Evolutionary conservation across 2,888 invertebrate species (phyloP).

Genomic region (Ceriagrion tenellum): DNA sequence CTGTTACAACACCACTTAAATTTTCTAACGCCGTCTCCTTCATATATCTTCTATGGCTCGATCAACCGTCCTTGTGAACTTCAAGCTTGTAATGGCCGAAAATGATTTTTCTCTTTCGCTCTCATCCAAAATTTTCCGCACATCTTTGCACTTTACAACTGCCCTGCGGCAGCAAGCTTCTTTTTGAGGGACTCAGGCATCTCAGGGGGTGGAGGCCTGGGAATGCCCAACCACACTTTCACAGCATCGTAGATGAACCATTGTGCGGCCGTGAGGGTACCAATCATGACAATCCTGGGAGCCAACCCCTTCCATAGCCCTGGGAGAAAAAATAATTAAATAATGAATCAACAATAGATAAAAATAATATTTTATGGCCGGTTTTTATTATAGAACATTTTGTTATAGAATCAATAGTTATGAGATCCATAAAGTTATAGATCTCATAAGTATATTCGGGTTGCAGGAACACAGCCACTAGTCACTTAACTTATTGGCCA

Average conservation of each 20-base stretch:
- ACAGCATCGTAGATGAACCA: constrained; percentile 99
- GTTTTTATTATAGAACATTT: too few species aligned
- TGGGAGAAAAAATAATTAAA: constrained; percentile 71
- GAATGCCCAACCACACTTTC: constrained; percentile 91
- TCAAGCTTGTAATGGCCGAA: constrained; percentile 11
- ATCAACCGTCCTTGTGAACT: background rate
- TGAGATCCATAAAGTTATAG: too few species aligned
- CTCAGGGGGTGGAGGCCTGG: constrained; percentile 96
- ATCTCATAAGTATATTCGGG: too few species aligned
- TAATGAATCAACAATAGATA: background rate
- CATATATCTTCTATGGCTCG: background rate
- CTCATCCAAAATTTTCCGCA: background rate
- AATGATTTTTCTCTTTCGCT: background rate
- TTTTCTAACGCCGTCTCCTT: constrained; percentile 44
- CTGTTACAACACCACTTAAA: constrained; percentile 36
- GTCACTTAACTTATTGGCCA: too few species aligned
- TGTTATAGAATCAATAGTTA: too few species aligned
- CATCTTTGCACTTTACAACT: constrained; percentile 11
- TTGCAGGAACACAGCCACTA: too few species aligned
- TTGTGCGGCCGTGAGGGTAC: constrained; percentile 95
- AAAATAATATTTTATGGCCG: too few species aligned
- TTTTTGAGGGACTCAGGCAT: constrained; percentile 95
- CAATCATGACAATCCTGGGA: constrained; percentile 98
- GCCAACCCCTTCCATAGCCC: constrained; percentile 94
- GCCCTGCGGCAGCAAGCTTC: constrained; percentile 79